Conservation (phyloP, 2,888 invertebrate species). For the Volucella inanis region DNA sequence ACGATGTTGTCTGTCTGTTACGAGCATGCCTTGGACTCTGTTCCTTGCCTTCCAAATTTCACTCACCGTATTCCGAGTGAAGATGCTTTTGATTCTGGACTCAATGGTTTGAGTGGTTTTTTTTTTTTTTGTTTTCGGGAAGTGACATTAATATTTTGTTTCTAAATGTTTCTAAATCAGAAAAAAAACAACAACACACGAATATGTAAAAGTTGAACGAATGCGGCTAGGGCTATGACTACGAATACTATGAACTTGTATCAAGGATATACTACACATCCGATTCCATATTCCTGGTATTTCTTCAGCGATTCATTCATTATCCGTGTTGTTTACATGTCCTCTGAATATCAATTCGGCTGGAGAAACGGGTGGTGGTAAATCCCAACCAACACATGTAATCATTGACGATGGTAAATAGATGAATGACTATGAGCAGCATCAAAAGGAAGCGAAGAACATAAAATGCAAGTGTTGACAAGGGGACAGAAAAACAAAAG, state of each 20-base stretch:
- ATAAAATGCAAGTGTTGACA: slow-evolving; percentile 65
- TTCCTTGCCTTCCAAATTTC: slow-evolving; percentile 47
- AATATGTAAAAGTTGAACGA: slow-evolving; percentile 9
- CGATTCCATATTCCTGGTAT: slow-evolving; percentile 30
- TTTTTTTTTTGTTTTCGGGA: not conserved
- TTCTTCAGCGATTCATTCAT: slow-evolving; percentile 56
- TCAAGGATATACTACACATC: slow-evolving; percentile 5
- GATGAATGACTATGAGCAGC: slow-evolving; percentile 36
- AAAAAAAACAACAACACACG: slow-evolving; percentile 29
- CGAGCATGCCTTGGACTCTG: too few relatives aligned
- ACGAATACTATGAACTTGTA: too few relatives aligned
- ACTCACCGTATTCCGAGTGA: slow-evolving; percentile 70
- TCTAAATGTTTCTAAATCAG: slow-evolving; percentile 21
- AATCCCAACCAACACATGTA: slow-evolving; percentile 60
- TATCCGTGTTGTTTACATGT: slow-evolving; percentile 71
- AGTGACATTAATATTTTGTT: slow-evolving; percentile 52
- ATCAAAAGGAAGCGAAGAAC: slow-evolving; percentile 23
- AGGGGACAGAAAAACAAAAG: slow-evolving; percentile 33
- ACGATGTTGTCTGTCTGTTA: slow-evolving; percentile 67
- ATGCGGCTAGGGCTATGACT: slow-evolving; percentile 17
- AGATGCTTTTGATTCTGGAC: slow-evolving; percentile 56
- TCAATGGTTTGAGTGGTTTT: slow-evolving; percentile 34
- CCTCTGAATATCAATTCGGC: slow-evolving; percentile 66
- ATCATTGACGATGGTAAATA: slow-evolving; percentile 15
- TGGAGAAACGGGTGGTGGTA: slow-evolving; percentile 29